Percentiles rank a stretch among this genome's conserved stretches.
Conservation (phyloP, 2,888 invertebrate species). For the Norana najaformis region DNA sequence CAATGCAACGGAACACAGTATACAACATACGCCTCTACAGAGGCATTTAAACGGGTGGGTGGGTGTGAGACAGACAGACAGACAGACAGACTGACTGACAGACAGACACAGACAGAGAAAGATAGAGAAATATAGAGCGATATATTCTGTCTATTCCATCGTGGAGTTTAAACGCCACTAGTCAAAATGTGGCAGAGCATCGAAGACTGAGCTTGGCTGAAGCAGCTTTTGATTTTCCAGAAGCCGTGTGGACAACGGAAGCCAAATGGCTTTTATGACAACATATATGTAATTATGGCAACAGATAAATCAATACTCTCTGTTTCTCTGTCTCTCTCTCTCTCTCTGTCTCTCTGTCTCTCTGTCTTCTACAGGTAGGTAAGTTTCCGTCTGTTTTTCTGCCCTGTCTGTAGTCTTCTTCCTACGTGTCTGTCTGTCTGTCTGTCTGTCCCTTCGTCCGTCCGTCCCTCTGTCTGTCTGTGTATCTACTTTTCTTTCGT, state of each 20-base stretch:
- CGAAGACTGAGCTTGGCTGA: background rate
- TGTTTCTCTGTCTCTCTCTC: background rate
- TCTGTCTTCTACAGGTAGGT: background rate
- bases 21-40: too few species aligned
- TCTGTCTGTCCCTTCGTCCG: too few species aligned
- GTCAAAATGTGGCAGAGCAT: background rate
- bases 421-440: background rate
- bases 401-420: background rate
- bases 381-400: background rate
- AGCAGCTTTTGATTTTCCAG: background rate
- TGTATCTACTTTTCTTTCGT: too few species aligned
- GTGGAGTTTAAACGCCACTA: background rate
- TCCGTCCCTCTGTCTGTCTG: too few species aligned
- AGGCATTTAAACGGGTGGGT: too few species aligned
- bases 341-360: too few species aligned
- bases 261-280: conserved; percentile 10
- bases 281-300: background rate
- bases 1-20: too few species aligned
- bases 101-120: too few species aligned
- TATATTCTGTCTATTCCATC: too few species aligned
- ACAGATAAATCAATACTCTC: background rate
- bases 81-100: too few species aligned
- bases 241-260: background rate
- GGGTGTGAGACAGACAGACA: too few species aligned
- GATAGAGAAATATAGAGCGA: too few species aligned